Evolutionary conservation across 2,113 vertebrate species (phyloP).

Genomic region (Mormyrus lacerda): DNA sequence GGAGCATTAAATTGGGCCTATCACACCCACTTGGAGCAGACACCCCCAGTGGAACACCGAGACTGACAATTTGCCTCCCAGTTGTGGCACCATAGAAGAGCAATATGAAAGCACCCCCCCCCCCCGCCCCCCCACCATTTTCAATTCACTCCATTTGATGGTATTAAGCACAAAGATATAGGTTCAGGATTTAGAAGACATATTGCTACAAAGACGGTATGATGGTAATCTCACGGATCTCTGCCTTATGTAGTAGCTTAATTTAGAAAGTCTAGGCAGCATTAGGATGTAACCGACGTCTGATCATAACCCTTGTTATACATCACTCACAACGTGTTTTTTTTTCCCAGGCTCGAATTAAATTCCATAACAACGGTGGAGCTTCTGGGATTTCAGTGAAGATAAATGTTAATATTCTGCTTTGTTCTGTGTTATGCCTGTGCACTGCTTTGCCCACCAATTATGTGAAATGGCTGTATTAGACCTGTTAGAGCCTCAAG

Average conservation of each 20-base stretch:
- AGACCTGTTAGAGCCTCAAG: neutral
- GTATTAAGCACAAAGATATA: neutral
- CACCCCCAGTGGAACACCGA: constrained; percentile 43
- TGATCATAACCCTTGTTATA: constrained; percentile 6
- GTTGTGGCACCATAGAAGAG: constrained; percentile 45
- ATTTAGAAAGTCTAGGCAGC: neutral
- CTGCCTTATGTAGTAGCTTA: neutral
- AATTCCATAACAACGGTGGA: neutral
- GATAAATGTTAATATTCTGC: constrained; percentile 13
- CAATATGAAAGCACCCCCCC: constrained; percentile 16
- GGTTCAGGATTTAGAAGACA: neutral
- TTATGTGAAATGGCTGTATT: neutral
- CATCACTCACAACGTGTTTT: neutral
- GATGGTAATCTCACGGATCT: constrained; percentile 4
- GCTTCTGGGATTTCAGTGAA: constrained; percentile 10
- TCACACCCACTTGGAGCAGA: constrained; percentile 52
- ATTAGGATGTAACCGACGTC: neutral
- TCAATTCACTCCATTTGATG: neutral
- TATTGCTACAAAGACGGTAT: neutral
- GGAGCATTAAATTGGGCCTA: constrained; percentile 68
- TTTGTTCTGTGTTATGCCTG: neutral
- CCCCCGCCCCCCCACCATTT: neutral
- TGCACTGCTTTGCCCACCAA: neutral
- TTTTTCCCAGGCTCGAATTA: neutral
- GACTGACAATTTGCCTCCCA: constrained; percentile 54